Evolutionary conservation across 2,888 invertebrate species (phyloP), one percentile per base, ranked within the genome.

Genomic region (Drosophila pegasa): DNA sequence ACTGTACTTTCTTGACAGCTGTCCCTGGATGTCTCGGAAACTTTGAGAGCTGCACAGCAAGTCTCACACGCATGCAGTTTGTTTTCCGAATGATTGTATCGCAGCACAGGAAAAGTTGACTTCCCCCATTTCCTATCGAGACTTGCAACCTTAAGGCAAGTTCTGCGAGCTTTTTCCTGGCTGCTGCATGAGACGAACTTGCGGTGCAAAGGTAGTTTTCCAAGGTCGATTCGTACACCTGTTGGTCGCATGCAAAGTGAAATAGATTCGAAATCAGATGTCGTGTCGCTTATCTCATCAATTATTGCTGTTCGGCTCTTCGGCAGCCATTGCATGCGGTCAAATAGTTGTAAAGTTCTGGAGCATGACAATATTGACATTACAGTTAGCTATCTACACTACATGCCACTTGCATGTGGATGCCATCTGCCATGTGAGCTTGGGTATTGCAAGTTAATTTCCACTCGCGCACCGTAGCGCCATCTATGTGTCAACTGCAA

Each of bases 261-360:
- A 43, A 37, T 54, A 27, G 1, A 35, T 29, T n/a, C 12, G 2
- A 7, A 22, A 56, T 43, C 14, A n/a, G 14, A 31, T 58, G 40
- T 20, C 58, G 35, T 48, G 71, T 35, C 16, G 48, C 37, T 41
- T 57, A 57, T 70, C 71, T 9, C 8, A 33, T 48, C 18, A n/a
- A 16, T 12, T 27, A 18, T 35, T 18, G 12, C n/a, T 43, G 8
- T 22, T 9, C 27, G 37, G 41, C 10, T 20, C 25, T 16, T 27
- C 9, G 10, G 43, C n/a, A 1, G 43, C 5, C 43, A 10, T 56
- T 35, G 47, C 27, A 35, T 43, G 55, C 29, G 35, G 16, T 48
- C 35, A n/a, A 38, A 20, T 31, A 35, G 40, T 10, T 62, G 48
- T 35, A 16, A 12, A 29, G 35, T 29, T 57, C 9, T 41, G n/a